phyloP scores from a whole-genome alignment of 2,113 vertebrate genomes.

The Salvelinus alpinus region DNA sequence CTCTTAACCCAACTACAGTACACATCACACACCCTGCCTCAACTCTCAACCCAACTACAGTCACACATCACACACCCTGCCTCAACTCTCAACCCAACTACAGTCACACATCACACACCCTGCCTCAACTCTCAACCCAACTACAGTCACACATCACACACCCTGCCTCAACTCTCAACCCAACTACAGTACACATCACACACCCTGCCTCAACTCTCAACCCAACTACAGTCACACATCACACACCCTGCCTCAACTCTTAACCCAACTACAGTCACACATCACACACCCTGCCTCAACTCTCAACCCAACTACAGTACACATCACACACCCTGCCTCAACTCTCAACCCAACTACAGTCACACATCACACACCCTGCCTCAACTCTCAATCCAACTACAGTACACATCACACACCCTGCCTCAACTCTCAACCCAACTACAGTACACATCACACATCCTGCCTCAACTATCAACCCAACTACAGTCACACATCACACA shows the following conservation, averaged over 20 bases:
- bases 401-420: neutral
- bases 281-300: neutral
- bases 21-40: neutral
- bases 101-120: neutral
- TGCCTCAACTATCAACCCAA: too few relatives aligned
- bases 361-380: neutral
- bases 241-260: neutral
- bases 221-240: neutral
- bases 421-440: neutral
- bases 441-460: neutral
- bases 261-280: neutral
- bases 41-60: neutral
- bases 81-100: too few relatives aligned
- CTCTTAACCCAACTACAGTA: neutral
- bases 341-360: neutral
- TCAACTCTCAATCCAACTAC: neutral
- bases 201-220: too few relatives aligned
- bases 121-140: neutral
- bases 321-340: neutral
- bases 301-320: neutral
- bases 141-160: neutral
- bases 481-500: too few relatives aligned
- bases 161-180: too few relatives aligned
- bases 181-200: too few relatives aligned
- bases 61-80: neutral